phyloP scores from a whole-genome alignment of 2,113 vertebrate genomes.

The Ochotona princeps region DNA sequence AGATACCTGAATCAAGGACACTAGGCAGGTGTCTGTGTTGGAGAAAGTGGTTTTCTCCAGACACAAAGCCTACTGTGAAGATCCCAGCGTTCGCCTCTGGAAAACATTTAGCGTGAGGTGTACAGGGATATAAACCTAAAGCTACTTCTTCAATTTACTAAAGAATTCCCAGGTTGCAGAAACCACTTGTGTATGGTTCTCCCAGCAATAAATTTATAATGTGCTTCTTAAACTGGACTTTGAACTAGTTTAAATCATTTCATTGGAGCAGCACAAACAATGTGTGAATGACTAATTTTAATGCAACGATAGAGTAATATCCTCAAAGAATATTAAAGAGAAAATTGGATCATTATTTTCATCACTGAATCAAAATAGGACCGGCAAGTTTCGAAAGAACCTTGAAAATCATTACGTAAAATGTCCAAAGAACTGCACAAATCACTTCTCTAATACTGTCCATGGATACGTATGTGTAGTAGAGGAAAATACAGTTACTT shows the following conservation, averaged over 20 bases:
- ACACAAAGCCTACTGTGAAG: background rate
- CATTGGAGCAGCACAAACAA: background rate
- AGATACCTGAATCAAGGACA: background rate
- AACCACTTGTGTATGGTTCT: background rate
- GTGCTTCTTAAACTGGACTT: constrained; percentile 7
- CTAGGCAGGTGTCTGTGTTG: background rate
- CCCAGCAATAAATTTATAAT: background rate
- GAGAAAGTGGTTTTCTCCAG: background rate
- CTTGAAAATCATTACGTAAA: constrained; percentile 11
- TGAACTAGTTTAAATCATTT: constrained; percentile 33
- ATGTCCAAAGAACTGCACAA: background rate
- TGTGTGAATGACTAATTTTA: constrained; percentile 17
- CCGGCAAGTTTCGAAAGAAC: constrained; percentile 48
- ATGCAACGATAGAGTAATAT: background rate
- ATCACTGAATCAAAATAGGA: constrained; percentile 46
- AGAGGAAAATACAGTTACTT: background rate
- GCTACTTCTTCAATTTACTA: constrained; percentile 19
- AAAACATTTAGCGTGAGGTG: background rate
- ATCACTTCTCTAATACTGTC: background rate
- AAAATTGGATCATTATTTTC: constrained; percentile 55
- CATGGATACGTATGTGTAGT: background rate
- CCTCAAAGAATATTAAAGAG: constrained; percentile 21
- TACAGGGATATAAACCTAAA: background rate
- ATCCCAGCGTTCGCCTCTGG: background rate
- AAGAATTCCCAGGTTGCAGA: background rate